Base-by-base conservation (phyloP, 2,888 invertebrate genomes). In the Rambutsinella grinnellia region DNA sequence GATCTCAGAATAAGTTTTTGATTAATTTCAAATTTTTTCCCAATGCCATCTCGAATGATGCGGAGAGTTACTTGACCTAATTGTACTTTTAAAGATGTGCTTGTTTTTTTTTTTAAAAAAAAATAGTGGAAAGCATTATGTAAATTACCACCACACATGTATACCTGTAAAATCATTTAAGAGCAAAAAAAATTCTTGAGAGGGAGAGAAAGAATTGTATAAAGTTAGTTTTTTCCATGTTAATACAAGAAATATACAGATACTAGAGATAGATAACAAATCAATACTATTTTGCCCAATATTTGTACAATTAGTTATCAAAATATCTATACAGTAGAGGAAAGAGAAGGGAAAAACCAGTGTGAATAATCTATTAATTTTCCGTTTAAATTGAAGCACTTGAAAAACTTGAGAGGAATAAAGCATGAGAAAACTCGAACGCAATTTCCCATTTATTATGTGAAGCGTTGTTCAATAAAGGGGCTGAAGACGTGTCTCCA, bases 261-360 rank as follows among this genome's bases (percentile, higher is more conserved):
- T 24, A 49, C 49, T 53, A 46, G 17, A 17, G 26, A 51, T 51
- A 68, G 62, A 57, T 57, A 67, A 68, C 53, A 75, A 75, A 66
- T 66, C 75, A 62, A 60, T 75, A 75, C 75, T 75, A 75, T 75
- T 75, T 75, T 75, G 75, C 75, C 75, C 75, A 75, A 75, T 75
- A 75, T 75, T 75, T 75, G 75, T 75, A 75, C 75, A 57, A 68
- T 57, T 75, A 75, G 67, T 68, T 51, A 36, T 36, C 6, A 36
- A 36, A n/a, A n/a, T n/a, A 36, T 36, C 6, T 36, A 36, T 36
- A 36, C 36, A 36, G 13, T 13, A n/a, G n/a, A n/a, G n/a, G n/a
- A n/a, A n/a, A n/a, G n/a, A n/a, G n/a, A n/a, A n/a, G n/a, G n/a
- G n/a, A n/a, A n/a, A 74, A 57, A 74, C 66, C 66, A 56, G 54